Conservation (phyloP, 2,888 invertebrate species). For the Eutolmus rufibarbis region DNA sequence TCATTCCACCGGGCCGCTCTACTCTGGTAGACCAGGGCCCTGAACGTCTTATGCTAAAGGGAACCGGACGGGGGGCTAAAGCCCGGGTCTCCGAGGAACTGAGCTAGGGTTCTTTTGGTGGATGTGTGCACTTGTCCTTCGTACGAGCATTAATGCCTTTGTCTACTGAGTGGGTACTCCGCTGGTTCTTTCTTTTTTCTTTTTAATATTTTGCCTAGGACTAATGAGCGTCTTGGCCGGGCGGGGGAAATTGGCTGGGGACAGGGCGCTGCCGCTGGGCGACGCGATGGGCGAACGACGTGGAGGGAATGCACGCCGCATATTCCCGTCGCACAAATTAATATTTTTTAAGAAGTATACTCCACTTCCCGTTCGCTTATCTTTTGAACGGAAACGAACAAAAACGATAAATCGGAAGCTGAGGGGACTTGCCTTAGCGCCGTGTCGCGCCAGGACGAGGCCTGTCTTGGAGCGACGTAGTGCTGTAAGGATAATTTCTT, state of each 20-base stretch:
- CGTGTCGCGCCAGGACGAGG: not conserved
- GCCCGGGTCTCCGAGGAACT: not conserved
- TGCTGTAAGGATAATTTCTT: not conserved
- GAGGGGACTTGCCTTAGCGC: not conserved
- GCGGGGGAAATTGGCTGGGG: not conserved
- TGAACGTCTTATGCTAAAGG: not conserved
- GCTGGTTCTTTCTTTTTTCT: not conserved
- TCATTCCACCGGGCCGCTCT: not conserved
- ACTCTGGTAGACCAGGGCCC: not conserved
- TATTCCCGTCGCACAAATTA: not conserved
- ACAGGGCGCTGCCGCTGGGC: not conserved
- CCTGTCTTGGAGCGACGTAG: not conserved
- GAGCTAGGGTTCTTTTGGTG: not conserved
- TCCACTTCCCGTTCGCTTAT: not conserved
- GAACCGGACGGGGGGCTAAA: not conserved
- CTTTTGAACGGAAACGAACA: not conserved
- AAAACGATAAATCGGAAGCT: conserved; percentile 2
- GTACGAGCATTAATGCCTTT: conserved; percentile 33
- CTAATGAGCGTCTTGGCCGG: conserved; percentile 11
- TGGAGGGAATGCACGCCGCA: not conserved
- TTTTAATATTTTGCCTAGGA: not conserved
- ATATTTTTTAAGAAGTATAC: conserved; percentile 22
- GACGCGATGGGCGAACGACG: not conserved
- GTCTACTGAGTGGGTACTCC: not conserved
- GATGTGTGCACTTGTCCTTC: conserved; percentile 37